These are phyloP conservation scores for Tor tambroides DNA, from an alignment of 2,113 vertebrate genomes.

Conservation along the genomic window DNA sequence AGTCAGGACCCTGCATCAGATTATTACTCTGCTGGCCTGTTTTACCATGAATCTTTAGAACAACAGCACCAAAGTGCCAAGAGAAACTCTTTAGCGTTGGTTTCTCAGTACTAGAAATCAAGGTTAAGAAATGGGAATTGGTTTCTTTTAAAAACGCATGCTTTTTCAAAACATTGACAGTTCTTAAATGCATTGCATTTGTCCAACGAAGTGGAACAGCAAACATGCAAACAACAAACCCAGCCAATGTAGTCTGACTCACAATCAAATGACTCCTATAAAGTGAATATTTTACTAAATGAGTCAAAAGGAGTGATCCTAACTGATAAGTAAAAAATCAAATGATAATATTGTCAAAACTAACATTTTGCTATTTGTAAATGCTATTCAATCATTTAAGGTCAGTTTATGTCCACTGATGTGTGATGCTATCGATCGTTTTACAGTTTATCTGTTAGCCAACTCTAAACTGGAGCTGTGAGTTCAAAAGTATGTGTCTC, in stretches of 20 bases:
- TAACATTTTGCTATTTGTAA: background rate
- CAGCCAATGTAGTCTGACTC: background rate
- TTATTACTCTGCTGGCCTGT: background rate
- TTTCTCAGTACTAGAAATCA: background rate
- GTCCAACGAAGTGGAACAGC: background rate
- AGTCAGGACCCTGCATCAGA: slow-evolving; percentile 9
- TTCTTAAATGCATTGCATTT: background rate
- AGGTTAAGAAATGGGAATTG: background rate
- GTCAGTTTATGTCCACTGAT: background rate
- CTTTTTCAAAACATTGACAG: background rate
- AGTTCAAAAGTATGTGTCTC: slow-evolving; percentile 29
- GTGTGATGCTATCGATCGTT: background rate
- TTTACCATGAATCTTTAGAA: background rate
- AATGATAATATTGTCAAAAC: background rate
- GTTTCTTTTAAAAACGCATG: too few relatives aligned
- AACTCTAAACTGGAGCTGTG: background rate
- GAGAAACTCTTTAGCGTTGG: background rate
- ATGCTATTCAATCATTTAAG: background rate
- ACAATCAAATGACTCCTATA: background rate
- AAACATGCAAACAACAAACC: background rate
- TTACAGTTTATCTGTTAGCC: background rate
- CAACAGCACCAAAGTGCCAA: background rate
- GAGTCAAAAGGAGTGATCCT: background rate
- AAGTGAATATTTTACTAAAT: background rate
- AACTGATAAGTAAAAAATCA: background rate